Base-by-base conservation (phyloP, 2,113 vertebrate species). In the Osmerus mordax region DNA sequence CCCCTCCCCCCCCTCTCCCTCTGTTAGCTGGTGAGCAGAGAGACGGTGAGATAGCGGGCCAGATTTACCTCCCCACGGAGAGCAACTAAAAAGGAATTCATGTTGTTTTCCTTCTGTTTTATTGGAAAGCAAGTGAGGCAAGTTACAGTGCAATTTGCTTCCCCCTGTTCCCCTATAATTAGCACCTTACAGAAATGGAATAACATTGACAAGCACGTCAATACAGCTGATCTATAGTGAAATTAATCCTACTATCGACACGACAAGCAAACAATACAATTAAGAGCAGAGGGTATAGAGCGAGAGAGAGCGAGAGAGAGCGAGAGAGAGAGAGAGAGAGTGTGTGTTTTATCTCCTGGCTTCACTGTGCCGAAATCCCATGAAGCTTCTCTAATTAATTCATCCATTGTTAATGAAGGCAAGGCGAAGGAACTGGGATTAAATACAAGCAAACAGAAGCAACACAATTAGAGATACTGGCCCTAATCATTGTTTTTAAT, bases 371-470 rank as follows among this genome's bases (percentile, higher is more conserved):
- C 88, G 88, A 92, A 93, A 93, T 90, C 90, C 91, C 92, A 86
- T 93, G 87, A 90, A 92, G 82, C 87, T 88, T 90, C 36, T 90
- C 87, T 93, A 93, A 93, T 93, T 91, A 93, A 93, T 93, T 93
- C 92, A 93, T 93, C 83, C 89, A 93, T 93, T 91, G 90, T 93
- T 93, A 93, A 93, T 93, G 92, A 92, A 90, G 83, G 81, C 77
- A 76, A 86, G 82, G 82, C 83, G 82, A 87, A 87, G 86, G 84
- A 83, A 77, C 79, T 84, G 84, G 90, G 89, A 92, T 93, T 92
- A 93, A 80, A 89, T 84, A 83, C 69, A 80, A 83, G 83, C 76
- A 84, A 82, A 87, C 83, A 84, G 84, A 86, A 86, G 87, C 85
- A 92, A 91, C 85, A 89, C 91, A 91, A 92, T 92, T 92, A 92